Evolutionary conservation across 2,113 vertebrate genomes (phyloP).

Genomic region (Charadrius vociferus): DNA sequence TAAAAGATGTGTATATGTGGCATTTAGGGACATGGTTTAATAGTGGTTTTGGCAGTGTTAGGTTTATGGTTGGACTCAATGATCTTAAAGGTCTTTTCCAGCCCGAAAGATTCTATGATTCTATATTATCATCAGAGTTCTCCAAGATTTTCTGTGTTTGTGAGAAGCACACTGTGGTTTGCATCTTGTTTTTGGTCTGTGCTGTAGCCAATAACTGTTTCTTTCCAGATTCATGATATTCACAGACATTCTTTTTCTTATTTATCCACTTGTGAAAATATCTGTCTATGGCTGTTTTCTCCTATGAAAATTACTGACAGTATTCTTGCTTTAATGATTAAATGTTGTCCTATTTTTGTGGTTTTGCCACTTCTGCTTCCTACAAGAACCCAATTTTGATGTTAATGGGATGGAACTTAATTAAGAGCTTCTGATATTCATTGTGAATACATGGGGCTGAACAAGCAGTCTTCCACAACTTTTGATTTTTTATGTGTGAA

Average conservation of each 20-base stretch:
- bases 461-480: conserved; percentile 40
- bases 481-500: conserved; percentile 55
- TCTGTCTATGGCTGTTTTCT: background rate
- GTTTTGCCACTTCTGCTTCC: conserved; percentile 26
- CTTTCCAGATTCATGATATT: background rate
- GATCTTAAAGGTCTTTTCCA: background rate
- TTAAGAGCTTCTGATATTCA: conserved; percentile 34
- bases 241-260: background rate
- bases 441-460: conserved; percentile 15
- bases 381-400: background rate
- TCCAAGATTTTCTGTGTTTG: background rate
- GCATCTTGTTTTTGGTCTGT: background rate
- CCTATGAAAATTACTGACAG: background rate
- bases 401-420: background rate
- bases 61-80: background rate
- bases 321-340: background rate
- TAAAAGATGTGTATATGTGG: background rate
- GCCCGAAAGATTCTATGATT: background rate
- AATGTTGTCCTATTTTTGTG: background rate
- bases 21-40: background rate
- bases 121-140: background rate
- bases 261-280: background rate
- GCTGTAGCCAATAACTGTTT: background rate
- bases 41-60: background rate
- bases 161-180: background rate